Base-by-base conservation (phyloP, 2,888 invertebrate genomes). In the Eristalis arbustorum region DNA sequence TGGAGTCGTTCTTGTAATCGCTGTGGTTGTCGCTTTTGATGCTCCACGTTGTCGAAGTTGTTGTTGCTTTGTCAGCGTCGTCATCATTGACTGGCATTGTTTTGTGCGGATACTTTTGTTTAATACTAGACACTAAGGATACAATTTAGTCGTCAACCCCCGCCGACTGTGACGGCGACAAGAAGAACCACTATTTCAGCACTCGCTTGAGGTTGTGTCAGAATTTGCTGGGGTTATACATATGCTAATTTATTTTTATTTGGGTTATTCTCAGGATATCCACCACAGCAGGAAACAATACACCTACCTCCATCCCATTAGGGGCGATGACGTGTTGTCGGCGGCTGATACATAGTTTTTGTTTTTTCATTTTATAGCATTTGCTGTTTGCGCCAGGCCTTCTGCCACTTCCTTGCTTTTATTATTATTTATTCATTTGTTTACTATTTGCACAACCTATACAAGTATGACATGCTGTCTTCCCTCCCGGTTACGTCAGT, bases 201-300 rank as follows among this genome's bases (percentile, higher is more conserved):
- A 3, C 31, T 31, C 31, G 31, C 3, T 31, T 31, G 31, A 31
- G 31, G 31, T 31, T 31, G 31, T 8, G 31, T 8, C 31, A 31
- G 31, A 31, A 68, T 66, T 76, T 81, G 72, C 64, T 84, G 68
- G 72, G 84, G 62, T 59, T 73, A 77, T 77, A 61, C 82, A 71
- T 82, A 85, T 85, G 85, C 69, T 82, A 77, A 85, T 85, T 85
- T 77, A 77, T 82, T 85, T 82, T 85, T 85, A 85, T 85, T 85
- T 85, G 71, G 85, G 85, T 85, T 85, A 85, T 77, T 82, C 77
- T 85, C 77, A 85, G 85, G 85, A 82, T 82, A 85, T 82, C 81
- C 77, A 82, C 82, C 81, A 85, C 85, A 81, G 75, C 76, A 42
- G 82, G 66, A 68, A 85, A 85, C 73, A 85, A 85, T 82, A 74